phyloP scores from a whole-genome alignment of 2,888 invertebrate genomes.

The Idaea straminata region DNA sequence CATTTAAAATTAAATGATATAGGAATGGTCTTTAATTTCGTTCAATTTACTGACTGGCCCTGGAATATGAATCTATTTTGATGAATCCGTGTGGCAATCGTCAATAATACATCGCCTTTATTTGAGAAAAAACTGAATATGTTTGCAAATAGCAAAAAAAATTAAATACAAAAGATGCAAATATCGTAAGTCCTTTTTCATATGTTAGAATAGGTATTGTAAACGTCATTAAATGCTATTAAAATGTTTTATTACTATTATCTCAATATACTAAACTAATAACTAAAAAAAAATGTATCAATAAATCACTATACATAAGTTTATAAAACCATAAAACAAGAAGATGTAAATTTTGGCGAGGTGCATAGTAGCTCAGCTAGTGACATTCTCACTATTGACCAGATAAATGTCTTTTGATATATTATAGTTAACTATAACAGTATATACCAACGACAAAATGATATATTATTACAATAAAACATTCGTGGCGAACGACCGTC shows the following conservation, averaged over 20 bases:
- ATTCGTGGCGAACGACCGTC: constrained; percentile 36
- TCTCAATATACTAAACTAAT: background rate
- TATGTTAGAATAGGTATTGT: background rate
- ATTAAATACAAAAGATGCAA: background rate
- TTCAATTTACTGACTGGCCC: background rate
- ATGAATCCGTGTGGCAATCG: too few species aligned
- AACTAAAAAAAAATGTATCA: background rate
- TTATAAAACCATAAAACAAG: constrained; percentile 17
- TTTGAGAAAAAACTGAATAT: background rate
- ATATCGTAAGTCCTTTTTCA: background rate
- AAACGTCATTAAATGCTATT: background rate
- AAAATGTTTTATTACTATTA: background rate
- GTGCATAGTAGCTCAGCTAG: constrained; percentile 38
- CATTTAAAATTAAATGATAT: constrained; percentile 25
- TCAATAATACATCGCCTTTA: background rate
- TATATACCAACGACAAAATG: constrained; percentile 55
- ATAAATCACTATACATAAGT: background rate
- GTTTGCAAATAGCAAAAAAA: background rate
- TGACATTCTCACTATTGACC: constrained; percentile 56
- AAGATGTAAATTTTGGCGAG: constrained; percentile 20
- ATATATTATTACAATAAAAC: constrained; percentile 65
- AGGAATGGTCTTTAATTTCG: background rate
- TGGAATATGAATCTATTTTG: too few species aligned
- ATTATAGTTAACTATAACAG: constrained; percentile 58
- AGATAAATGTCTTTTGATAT: constrained; percentile 69